phyloP scores from a whole-genome alignment of 2,113 vertebrate species.

The Epinephelus cyanopodus region DNA sequence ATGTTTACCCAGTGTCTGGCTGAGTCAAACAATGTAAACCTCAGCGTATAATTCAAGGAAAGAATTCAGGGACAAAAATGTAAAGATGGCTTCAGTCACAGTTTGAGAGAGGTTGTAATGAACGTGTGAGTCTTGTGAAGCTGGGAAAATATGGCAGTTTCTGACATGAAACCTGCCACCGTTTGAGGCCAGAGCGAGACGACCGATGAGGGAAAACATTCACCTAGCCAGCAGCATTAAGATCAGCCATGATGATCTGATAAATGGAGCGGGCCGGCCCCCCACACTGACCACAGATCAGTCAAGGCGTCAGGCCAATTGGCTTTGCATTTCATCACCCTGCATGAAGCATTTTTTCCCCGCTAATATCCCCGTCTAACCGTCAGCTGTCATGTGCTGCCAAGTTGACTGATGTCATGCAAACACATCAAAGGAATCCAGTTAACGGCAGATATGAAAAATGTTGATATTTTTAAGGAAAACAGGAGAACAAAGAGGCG shows the following conservation, averaged over 20 bases:
- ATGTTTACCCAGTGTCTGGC: constrained; percentile 72
- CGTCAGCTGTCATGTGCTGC: constrained; percentile 44
- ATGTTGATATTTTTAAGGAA: background rate
- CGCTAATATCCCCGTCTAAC: constrained; percentile 43
- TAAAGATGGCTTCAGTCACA: constrained; percentile 31
- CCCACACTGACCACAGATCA: constrained; percentile 47
- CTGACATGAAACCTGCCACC: constrained; percentile 4
- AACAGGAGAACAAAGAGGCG: constrained; percentile 33
- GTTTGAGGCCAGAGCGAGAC: constrained; percentile 41
- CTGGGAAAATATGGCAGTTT: background rate
- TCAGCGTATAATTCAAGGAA: constrained; percentile 39
- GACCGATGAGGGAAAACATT: constrained; percentile 37
- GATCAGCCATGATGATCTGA: constrained; percentile 60
- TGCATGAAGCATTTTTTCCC: constrained; percentile 8
- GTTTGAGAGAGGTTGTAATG: background rate
- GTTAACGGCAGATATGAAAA: constrained; percentile 6
- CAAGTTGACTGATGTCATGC: constrained; percentile 37
- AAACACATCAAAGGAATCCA: constrained; percentile 28
- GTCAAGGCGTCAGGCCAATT: constrained; percentile 28
- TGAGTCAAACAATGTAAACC: constrained; percentile 56
- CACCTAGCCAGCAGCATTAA: constrained; percentile 27
- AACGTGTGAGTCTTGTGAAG: constrained; percentile 37
- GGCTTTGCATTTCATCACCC: constrained; percentile 48
- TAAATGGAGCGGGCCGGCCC: constrained; percentile 25
- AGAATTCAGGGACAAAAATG: constrained; percentile 32